A percentile compares a stretch with the other conserved stretches of the same genome.
phyloP scores from a whole-genome alignment of 2,113 vertebrate species.

The Ceyx melanurus region DNA sequence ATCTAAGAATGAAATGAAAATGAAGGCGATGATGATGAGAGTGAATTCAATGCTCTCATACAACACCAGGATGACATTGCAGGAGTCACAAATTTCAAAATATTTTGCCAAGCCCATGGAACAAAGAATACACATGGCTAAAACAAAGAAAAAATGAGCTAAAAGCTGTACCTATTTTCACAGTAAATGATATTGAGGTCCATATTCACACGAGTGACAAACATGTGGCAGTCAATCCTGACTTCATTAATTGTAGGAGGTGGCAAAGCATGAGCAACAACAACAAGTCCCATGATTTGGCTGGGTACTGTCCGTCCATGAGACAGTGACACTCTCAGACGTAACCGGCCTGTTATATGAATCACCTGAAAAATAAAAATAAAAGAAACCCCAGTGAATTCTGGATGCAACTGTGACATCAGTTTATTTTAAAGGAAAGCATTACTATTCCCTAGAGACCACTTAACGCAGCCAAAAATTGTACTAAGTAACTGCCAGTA shows the following conservation, averaged over 20 bases:
- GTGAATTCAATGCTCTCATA: background rate
- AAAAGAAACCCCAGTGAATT: slow-evolving; percentile 57
- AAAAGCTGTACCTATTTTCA: slow-evolving; percentile 92
- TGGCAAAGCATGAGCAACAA: slow-evolving; percentile 94
- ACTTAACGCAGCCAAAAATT: slow-evolving; percentile 18
- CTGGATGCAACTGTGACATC: slow-evolving; percentile 2
- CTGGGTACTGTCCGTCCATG: slow-evolving; percentile 90
- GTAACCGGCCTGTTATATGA: slow-evolving; percentile 93
- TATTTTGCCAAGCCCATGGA: background rate
- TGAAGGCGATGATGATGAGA: background rate
- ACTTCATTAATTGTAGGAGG: slow-evolving; percentile 99
- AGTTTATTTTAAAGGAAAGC: slow-evolving; percentile 38
- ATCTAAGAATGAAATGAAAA: background rate
- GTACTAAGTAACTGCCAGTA: slow-evolving; percentile 18
- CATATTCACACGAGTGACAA: slow-evolving; percentile 98
- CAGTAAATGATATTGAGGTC: slow-evolving; percentile 99
- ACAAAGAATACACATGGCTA: background rate
- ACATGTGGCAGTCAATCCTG: slow-evolving; percentile 99
- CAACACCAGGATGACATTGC: background rate
- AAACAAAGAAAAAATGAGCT: slow-evolving; percentile 33
- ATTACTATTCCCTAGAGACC: background rate
- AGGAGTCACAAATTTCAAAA: background rate
- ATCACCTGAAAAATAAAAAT: slow-evolving; percentile 87
- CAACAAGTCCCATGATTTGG: slow-evolving; percentile 98
- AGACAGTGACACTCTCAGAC: slow-evolving; percentile 91